These are phyloP conservation scores for Atrina japonica DNA, from an alignment of 2,888 invertebrate species.

Conservation along the genomic window DNA sequence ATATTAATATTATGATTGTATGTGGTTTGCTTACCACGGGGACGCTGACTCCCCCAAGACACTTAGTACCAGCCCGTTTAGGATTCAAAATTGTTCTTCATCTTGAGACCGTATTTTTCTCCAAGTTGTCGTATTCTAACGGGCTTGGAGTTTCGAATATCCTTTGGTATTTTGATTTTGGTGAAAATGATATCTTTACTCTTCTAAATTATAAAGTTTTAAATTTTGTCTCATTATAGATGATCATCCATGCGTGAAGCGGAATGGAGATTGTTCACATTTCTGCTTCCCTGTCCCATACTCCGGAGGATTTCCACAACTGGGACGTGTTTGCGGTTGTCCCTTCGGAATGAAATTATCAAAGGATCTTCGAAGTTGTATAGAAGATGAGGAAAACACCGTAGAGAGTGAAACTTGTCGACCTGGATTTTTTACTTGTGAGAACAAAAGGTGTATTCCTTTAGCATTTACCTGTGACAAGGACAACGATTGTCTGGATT, in stretches of 20 bases:
- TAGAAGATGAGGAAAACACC: constrained; percentile 89
- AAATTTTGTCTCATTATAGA: constrained; percentile 44
- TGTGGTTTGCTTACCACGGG: no score
- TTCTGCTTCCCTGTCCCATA: constrained; percentile 94
- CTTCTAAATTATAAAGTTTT: no score
- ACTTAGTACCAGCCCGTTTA: no score
- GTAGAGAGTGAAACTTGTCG: constrained; percentile 84
- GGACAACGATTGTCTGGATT: constrained; percentile 77
- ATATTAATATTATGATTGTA: no score
- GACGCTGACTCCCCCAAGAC: no score
- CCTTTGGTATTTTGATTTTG: no score
- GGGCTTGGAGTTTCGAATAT: no score
- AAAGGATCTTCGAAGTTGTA: constrained; percentile 86
- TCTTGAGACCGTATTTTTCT: no score
- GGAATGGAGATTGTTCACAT: constrained; percentile 96
- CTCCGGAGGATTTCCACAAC: constrained; percentile 31
- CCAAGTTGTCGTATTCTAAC: no score
- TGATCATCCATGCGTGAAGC: constrained; percentile 89
- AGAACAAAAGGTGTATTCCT: constrained; percentile 87
- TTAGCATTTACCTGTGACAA: constrained; percentile 74
- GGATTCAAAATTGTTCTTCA: no score
- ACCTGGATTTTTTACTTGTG: constrained; percentile 95
- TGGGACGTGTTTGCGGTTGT: constrained; percentile 88
- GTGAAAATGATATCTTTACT: no score
- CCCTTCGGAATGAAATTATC: constrained; percentile 93